Conservation (phyloP, 2,113 vertebrate species). For the Ranitomeya variabilis region DNA sequence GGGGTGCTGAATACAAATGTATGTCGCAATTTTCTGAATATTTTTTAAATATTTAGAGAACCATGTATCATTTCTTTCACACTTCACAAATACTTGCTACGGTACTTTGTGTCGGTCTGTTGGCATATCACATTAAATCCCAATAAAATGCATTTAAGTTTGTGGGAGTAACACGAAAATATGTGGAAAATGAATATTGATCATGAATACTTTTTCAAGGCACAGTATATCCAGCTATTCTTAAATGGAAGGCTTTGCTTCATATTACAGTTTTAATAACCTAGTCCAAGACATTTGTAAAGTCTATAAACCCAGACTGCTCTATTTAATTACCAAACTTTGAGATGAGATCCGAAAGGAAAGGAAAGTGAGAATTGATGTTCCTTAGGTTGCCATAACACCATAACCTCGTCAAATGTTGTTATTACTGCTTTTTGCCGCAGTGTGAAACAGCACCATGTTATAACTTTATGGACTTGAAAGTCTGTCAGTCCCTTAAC, state of each 20-base stretch:
- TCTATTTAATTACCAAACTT: conserved; percentile 29
- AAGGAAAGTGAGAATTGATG: conserved; percentile 17
- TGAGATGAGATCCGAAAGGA: conserved; percentile 19
- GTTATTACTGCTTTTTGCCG: conserved; percentile 17
- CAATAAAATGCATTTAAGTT: too few relatives aligned
- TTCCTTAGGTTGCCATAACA: conserved; percentile 22
- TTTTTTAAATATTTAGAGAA: too few relatives aligned
- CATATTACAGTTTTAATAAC: background rate
- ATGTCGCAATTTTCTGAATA: too few relatives aligned
- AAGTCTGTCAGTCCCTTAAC: background rate
- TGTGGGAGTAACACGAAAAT: too few relatives aligned
- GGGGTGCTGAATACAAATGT: too few relatives aligned
- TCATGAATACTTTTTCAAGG: too few relatives aligned
- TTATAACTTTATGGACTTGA: conserved; percentile 10
- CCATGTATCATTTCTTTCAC: too few relatives aligned
- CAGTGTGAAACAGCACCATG: conserved; percentile 1
- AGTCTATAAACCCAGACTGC: background rate
- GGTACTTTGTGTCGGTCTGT: too few relatives aligned
- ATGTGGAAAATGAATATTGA: too few relatives aligned
- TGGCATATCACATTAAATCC: too few relatives aligned
- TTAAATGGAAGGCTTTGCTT: background rate
- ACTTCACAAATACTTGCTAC: too few relatives aligned
- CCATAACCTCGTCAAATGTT: conserved; percentile 42
- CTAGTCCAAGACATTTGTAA: background rate
- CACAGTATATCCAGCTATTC: background rate